Percentiles rank a stretch among this genome's conserved stretches.
These are phyloP conservation scores for Benitochromis conjunctus DNA, from an alignment of 2,113 vertebrate species.

Conservation along the genomic window DNA sequence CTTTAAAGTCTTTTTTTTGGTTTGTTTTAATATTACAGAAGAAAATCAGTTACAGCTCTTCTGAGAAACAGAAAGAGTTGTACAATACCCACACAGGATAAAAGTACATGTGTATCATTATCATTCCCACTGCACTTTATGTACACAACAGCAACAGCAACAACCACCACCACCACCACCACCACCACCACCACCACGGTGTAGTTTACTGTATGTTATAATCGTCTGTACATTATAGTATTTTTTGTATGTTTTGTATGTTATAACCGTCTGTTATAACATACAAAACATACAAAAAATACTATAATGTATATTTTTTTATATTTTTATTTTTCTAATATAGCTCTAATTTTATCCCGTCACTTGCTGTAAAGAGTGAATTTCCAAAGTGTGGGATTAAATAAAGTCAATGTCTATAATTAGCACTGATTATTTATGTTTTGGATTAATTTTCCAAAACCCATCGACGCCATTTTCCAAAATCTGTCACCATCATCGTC, in stretches of 20 bases:
- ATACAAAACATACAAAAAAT: no score
- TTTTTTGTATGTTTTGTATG: no score
- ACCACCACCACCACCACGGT: no score
- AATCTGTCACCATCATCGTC: not conserved
- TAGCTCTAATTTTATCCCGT: not conserved
- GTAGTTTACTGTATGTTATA: not conserved
- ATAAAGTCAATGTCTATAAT: not conserved
- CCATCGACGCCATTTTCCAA: not conserved
- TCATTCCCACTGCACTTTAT: not conserved
- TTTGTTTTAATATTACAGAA: not conserved
- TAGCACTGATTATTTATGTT: fast-evolving
- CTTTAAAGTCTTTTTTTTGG: not conserved
- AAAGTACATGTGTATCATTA: not conserved
- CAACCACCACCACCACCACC: no score
- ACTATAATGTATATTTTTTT: no score
- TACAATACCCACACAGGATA: fast-evolving
- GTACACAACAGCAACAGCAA: not conserved
- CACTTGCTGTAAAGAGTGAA: not conserved
- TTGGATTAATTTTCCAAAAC: not conserved
- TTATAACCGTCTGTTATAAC: no score
- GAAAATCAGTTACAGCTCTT: fast-evolving
- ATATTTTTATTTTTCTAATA: not conserved
- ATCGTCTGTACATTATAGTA: fast-evolving
- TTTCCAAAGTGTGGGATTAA: not conserved
- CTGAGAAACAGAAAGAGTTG: not conserved